phyloP scores from a whole-genome alignment of 2,888 invertebrate species.

The Metopia argyrocephala region DNA sequence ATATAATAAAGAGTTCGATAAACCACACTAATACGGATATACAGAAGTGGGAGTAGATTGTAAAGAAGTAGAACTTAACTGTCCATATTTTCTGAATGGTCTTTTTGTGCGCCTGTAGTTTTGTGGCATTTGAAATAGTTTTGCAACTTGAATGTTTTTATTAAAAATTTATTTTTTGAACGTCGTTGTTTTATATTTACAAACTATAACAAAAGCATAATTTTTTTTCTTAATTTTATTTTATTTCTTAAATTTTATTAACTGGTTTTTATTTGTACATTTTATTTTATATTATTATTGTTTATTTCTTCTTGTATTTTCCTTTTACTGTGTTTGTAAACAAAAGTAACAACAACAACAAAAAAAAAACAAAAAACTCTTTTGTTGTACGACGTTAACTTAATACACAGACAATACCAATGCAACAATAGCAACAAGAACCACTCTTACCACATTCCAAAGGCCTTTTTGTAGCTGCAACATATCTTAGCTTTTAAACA shows the following conservation, averaged over 20 bases:
- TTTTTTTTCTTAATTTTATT: neutral
- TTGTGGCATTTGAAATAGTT: too few relatives aligned
- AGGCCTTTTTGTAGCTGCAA: conserved; percentile 43
- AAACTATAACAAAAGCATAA: conserved; percentile 45
- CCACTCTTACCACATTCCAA: conserved; percentile 60
- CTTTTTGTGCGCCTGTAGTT: too few relatives aligned
- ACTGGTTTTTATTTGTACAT: conserved; percentile 50
- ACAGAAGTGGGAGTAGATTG: too few relatives aligned
- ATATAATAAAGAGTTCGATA: too few relatives aligned
- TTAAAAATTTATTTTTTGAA: too few relatives aligned
- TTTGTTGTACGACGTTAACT: conserved; percentile 54
- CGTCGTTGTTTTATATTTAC: conserved; percentile 32
- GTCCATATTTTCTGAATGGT: too few relatives aligned
- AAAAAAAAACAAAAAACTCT: conserved; percentile 40
- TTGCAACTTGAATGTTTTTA: too few relatives aligned
- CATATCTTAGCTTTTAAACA: conserved; percentile 10
- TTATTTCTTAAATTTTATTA: conserved; percentile 43
- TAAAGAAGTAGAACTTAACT: too few relatives aligned
- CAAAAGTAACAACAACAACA: conserved; percentile 15
- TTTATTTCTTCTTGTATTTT: conserved; percentile 10
- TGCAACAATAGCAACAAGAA: conserved; percentile 25
- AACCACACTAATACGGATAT: too few relatives aligned
- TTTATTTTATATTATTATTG: conserved; percentile 17
- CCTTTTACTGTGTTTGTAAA: conserved; percentile 51
- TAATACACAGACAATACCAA: conserved; percentile 40